These are phyloP conservation scores for Tipula confusa DNA, from an alignment of 2,888 invertebrate genomes.

Conservation along the genomic window DNA sequence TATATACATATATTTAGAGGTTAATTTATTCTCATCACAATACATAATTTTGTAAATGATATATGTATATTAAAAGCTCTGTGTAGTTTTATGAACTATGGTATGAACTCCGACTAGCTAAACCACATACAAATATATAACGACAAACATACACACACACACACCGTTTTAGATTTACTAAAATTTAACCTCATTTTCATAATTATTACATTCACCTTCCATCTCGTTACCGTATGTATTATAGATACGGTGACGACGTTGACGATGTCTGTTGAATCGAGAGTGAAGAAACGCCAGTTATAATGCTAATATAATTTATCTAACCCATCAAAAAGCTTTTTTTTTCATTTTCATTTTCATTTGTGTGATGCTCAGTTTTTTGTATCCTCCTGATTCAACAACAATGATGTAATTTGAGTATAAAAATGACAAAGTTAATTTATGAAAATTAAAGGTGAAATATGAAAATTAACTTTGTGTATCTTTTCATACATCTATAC, in stretches of 20 bases:
- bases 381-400: background rate
- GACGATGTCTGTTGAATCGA: background rate
- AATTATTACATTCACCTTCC: conserved; percentile 7
- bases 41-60: background rate
- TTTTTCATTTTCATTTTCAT: background rate
- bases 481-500: background rate
- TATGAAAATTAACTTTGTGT: background rate
- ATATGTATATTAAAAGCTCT: background rate
- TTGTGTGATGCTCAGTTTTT: background rate
- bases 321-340: conserved; percentile 21
- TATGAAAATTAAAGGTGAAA: conserved; percentile 20
- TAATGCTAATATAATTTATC: conserved; percentile 16
- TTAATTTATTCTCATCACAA: background rate
- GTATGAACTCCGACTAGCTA: background rate
- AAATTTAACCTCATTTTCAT: background rate
- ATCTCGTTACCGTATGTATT: background rate
- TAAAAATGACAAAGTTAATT: conserved; percentile 7
- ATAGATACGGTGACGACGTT: background rate
- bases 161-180: background rate
- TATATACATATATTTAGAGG: background rate
- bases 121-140: background rate
- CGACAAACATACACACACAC: background rate
- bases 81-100: background rate
- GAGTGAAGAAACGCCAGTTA: background rate
- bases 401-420: background rate